A percentile compares a stretch with the other conserved stretches of the same genome.
Evolutionary conservation across 2,797 vertebrate species (phyloP).

Genomic region (Ctenopoma kingsleyae): DNA sequence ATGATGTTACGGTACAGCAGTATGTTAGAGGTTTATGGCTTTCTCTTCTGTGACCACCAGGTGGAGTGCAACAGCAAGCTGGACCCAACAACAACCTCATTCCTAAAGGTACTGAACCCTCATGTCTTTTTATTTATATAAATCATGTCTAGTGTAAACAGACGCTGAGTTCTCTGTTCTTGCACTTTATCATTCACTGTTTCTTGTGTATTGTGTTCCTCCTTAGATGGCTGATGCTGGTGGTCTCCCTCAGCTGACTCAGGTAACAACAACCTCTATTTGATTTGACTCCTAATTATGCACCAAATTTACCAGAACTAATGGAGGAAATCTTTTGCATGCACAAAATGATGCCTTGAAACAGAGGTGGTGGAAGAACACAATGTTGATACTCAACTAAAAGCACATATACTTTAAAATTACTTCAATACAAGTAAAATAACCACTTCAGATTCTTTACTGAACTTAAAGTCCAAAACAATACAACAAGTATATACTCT

Average conservation of each 20-base stretch:
- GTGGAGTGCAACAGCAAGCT: conserved; percentile 95
- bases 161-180: not conserved
- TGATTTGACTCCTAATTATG: not conserved
- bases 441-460: no score
- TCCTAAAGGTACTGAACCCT: conserved; percentile 87
- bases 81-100: conserved; percentile 93
- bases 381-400: no score
- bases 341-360: no score
- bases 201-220: not conserved
- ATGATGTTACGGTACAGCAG: not conserved
- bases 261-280: conserved; percentile 78
- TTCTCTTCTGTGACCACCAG: conserved; percentile 74
- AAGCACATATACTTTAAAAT: no score
- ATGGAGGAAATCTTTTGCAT: not conserved
- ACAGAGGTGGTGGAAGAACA: no score
- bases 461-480: no score
- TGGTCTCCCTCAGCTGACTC: conserved; percentile 92
- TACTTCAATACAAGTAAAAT: no score
- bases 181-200: not conserved
- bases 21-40: not conserved
- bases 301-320: not conserved
- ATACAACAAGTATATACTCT: no score
- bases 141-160: not conserved
- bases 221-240: conserved; percentile 94
- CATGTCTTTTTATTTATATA: not conserved